Conservation (phyloP, 2,888 invertebrate species). For the Argyresthia albistria region DNA sequence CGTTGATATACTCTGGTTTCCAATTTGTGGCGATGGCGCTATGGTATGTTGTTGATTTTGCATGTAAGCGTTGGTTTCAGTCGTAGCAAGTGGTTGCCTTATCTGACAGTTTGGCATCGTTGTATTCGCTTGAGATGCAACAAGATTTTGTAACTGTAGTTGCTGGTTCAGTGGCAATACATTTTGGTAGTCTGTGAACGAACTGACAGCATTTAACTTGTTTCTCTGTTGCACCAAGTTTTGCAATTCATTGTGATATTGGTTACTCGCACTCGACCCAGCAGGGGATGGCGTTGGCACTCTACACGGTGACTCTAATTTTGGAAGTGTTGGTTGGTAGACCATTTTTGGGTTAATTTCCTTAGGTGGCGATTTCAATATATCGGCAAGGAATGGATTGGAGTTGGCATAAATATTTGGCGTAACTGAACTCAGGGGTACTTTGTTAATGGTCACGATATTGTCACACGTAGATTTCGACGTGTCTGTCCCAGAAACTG, state of each 20-base stretch:
- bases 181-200: background rate
- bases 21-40: no score
- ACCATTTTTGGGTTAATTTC: background rate
- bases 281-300: background rate
- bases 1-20: no score
- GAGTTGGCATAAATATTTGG: background rate
- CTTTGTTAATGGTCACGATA: no score
- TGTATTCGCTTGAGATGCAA: no score
- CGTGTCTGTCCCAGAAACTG: background rate
- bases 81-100: no score
- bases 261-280: no score
- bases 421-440: no score
- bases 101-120: no score
- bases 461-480: no score
- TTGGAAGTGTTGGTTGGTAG: background rate
- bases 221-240: slow-evolving; percentile 37
- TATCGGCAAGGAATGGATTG: background rate
- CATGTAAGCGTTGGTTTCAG: no score
- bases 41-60: background rate
- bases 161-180: background rate
- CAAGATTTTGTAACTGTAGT: background rate
- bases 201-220: slow-evolving; percentile 12
- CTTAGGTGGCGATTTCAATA: background rate
- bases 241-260: slow-evolving; percentile 35
- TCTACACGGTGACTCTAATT: background rate